Evolutionary conservation across 2,113 vertebrate species (phyloP), one percentile per base, ranked within the genome.

Genomic region (Promerops cafer): DNA sequence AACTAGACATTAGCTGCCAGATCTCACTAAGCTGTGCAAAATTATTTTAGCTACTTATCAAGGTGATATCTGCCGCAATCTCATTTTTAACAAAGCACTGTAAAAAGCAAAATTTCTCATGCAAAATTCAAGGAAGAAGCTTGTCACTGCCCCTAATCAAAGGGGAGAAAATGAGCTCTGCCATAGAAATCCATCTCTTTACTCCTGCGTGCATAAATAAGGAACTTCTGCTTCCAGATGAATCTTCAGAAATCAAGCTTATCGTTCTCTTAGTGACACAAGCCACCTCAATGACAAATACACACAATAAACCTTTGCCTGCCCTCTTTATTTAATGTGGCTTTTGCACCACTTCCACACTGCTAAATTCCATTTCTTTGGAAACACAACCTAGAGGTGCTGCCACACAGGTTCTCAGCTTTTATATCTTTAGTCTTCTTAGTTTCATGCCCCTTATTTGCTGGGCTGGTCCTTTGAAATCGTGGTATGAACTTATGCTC

Each of bases 11-110:
- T 72, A 91, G 28, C 72, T 87, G 69, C 56, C 64, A 89, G 49
- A 47, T 28, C 49, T 87, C 50, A 50, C 54, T 82, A 70, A 33
- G 40, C 28, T 61, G 35, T 19, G 22, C 28, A 85, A 64, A 91
- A 91, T 90, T 72, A 80, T 68, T 96, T 82, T 64, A 95, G 70
- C 64, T 61, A 77, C 72, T 95, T 79, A 85, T 53, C 65, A 93
- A 94, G 74, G 74, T 85, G 78, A 13, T 90, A 72, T 44, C 82
- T 80, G 42, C 54, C 23, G 40, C 60, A 75, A 71, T 75, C 83
- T 95, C 64, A 52, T 82, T 83, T 93, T 84, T 75, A 81, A 37
- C 37, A 64, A 75, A 91, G 69, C 24, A 37, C 52, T 65, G 44
- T 1, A 49, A 24, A 81, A 94, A 91, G 66, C 33, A 83, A 77